Base-by-base conservation (phyloP, 2,888 invertebrate species). In the Drosophila borealis region DNA sequence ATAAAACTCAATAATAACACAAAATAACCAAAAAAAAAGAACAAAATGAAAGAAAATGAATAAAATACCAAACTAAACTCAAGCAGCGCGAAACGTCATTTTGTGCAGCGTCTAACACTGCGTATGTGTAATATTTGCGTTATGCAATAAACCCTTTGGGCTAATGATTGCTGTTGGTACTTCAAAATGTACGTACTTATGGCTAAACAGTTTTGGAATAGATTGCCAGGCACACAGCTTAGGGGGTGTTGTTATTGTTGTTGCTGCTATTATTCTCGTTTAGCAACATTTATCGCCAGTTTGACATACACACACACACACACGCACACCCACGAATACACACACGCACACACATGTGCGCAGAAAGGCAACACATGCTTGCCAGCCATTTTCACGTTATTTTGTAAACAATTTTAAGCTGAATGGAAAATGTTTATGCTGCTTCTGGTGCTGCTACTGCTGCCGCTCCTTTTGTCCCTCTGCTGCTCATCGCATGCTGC, bases 351-450 rank as follows among this genome's bases (percentile, higher is more conserved):
- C 34, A 34, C 39, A 45, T 29, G 29, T n/a, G 14, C 19, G 60
- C 42, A 19, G 54, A 66, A 69, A 64, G 74, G 81, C 87, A 80
- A 80, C 89, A 85, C 87, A 83, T 88, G 85, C 81, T 85, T 82
- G 71, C 73, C 81, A 77, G 87, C 87, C 81, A 83, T 85, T 85
- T 81, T 88, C 85, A 85, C 89, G 87, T 89, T 85, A 88, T 85
- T 85, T 83, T 85, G 87, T 87, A 87, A 85, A 87, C 85, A 89
- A 79, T 85, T 85, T 85, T 81, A 87, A 89, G 77, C 79, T 85
- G 81, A 88, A 85, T 85, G 87, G 89, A 87, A 84, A 88, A 81
- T 83, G 84, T 88, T 89, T 88, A 88, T 83, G 79, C 70, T 85
- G 66, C 70, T 50, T 39, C 50, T 75, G 59, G 44, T 37, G 57